Evolutionary conservation across 2,888 invertebrate species (phyloP).

Genomic region (Alcis repandata): DNA sequence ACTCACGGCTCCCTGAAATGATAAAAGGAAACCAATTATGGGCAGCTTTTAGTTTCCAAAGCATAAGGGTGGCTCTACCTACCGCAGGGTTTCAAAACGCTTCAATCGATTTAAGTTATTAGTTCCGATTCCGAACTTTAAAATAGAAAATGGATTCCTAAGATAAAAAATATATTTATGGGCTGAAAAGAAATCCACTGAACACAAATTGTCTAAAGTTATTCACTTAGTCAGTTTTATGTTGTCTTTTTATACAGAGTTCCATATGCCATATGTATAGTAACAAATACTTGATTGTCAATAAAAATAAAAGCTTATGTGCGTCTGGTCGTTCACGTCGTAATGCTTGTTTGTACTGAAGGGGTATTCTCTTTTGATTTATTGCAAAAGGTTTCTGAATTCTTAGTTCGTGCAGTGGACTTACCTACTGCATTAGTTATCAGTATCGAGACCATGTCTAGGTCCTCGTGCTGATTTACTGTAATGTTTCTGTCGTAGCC

Average conservation of each 20-base stretch:
- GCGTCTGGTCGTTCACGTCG: slow-evolving; percentile 10
- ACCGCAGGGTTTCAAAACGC: no score
- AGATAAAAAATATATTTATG: not conserved
- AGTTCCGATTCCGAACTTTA: no score
- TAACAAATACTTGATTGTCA: slow-evolving; percentile 22
- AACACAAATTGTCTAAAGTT: not conserved
- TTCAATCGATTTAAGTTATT: no score
- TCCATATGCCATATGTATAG: slow-evolving; percentile 17
- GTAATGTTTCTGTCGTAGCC: slow-evolving; percentile 53
- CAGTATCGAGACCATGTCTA: slow-evolving; percentile 57
- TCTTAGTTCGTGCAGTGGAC: slow-evolving; percentile 7
- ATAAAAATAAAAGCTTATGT: slow-evolving; percentile 16
- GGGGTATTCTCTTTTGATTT: slow-evolving; percentile 9
- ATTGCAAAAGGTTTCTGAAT: slow-evolving; percentile 1
- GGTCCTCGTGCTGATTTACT: slow-evolving; percentile 54
- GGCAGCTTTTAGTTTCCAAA: no score
- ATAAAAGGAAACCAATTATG: no score
- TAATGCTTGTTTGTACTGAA: slow-evolving; percentile 5
- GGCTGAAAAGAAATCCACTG: not conserved
- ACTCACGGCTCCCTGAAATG: no score
- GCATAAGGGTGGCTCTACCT: no score
- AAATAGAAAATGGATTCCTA: no score
- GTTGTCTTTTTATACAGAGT: not conserved
- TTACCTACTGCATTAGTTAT: slow-evolving; percentile 42
- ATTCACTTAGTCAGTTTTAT: slow-evolving; percentile 16